Conservation (phyloP, 1,140 invertebrate genomes). For the Gryllus bimaculatus region DNA sequence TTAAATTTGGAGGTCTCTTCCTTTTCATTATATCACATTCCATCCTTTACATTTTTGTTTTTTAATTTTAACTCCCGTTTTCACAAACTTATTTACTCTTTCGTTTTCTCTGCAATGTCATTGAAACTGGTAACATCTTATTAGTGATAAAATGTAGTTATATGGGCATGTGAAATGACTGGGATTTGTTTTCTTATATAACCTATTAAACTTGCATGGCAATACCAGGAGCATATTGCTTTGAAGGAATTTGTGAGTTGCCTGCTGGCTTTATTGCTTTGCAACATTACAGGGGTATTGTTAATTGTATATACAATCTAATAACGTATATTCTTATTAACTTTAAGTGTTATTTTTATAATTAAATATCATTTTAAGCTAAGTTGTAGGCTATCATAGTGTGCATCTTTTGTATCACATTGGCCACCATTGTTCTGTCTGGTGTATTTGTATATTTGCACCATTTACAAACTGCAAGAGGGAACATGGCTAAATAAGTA, state of each 20-base stretch:
- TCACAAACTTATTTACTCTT: background rate
- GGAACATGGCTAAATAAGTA: too few relatives aligned
- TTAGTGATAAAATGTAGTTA: background rate
- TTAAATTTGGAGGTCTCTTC: too few relatives aligned
- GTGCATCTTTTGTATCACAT: background rate
- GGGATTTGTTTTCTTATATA: background rate
- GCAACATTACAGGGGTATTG: background rate
- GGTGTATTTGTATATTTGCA: background rate
- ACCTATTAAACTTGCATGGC: background rate
- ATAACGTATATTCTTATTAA: background rate
- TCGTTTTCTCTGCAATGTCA: background rate
- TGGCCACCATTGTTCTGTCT: slow-evolving; percentile 3
- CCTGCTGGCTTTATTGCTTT: background rate
- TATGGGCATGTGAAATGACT: background rate
- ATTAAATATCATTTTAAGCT: background rate
- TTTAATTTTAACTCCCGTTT: background rate
- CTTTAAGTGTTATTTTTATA: too few relatives aligned
- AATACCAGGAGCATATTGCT: background rate
- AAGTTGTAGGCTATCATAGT: background rate
- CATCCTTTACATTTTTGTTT: background rate
- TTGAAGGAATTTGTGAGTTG: background rate
- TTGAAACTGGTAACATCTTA: background rate
- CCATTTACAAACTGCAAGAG: too few relatives aligned
- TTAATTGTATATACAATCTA: background rate
- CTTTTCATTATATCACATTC: too few relatives aligned